Evolutionary conservation across 2,888 invertebrate species (phyloP).

Genomic region (Andrena camellia): DNA sequence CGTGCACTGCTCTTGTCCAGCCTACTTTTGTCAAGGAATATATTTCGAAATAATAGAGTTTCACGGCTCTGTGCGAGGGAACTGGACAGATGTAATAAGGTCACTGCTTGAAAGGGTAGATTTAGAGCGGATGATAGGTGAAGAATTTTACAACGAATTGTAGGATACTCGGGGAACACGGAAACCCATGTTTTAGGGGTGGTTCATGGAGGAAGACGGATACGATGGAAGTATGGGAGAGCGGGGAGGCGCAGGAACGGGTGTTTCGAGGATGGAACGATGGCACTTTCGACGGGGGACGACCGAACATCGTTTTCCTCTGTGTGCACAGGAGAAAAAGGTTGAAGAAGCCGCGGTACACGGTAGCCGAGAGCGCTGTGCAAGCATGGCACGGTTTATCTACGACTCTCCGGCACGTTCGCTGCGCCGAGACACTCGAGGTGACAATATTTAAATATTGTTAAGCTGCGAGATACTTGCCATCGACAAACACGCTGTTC

Average conservation of each 20-base stretch:
- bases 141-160: too few relatives aligned
- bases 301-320: constrained; percentile 38
- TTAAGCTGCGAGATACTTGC: constrained; percentile 78
- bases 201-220: not conserved
- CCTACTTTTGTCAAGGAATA: too few relatives aligned
- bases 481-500: constrained; percentile 73
- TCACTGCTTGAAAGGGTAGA: too few relatives aligned
- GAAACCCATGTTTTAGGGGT: not conserved
- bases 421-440: constrained; percentile 64
- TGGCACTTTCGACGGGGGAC: constrained; percentile 33
- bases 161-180: too few relatives aligned
- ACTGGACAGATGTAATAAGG: too few relatives aligned
- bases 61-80: too few relatives aligned
- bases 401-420: constrained; percentile 70
- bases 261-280: constrained; percentile 34
- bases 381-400: constrained; percentile 80
- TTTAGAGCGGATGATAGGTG: too few relatives aligned
- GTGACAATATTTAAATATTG: constrained; percentile 82
- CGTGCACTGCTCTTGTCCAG: too few relatives aligned
- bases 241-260: constrained; percentile 17
- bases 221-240: not conserved
- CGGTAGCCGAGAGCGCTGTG: constrained; percentile 75
- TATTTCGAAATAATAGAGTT: too few relatives aligned
- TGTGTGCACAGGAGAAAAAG: constrained; percentile 54
- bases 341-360: constrained; percentile 58